phyloP scores from a whole-genome alignment of 1,140 invertebrate genomes.

The Drosophila parabipectinata region DNA sequence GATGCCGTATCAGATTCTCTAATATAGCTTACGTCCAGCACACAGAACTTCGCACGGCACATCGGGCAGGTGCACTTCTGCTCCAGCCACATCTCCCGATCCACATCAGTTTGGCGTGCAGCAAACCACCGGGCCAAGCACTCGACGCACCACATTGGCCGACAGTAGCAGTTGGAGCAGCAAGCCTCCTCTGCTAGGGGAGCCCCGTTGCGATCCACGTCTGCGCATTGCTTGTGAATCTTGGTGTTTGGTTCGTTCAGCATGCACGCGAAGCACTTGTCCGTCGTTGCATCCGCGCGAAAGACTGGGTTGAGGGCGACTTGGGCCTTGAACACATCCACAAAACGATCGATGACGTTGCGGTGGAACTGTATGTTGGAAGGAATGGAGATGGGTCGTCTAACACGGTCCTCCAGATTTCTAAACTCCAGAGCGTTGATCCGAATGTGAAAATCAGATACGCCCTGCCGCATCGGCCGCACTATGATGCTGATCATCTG shows the following conservation, averaged over 20 bases:
- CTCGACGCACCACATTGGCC: constrained; percentile 95
- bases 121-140: constrained; percentile 96
- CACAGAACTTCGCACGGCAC: constrained; percentile 93
- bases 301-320: constrained; percentile 90
- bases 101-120: constrained; percentile 90
- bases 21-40: constrained; percentile 90
- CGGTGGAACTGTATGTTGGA: constrained; percentile 92
- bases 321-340: constrained; percentile 92
- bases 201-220: constrained; percentile 68
- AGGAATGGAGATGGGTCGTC: constrained; percentile 89
- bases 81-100: constrained; percentile 91
- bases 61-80: constrained; percentile 95
- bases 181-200: constrained; percentile 72
- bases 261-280: constrained; percentile 95
- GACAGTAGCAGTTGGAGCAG: constrained; percentile 87
- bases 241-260: constrained; percentile 91
- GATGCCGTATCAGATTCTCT: constrained; percentile 13
- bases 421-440: constrained; percentile 91
- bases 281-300: constrained; percentile 88
- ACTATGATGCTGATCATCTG: constrained; percentile 94
- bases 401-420: constrained; percentile 91
- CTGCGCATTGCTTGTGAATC: constrained; percentile 89
- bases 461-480: constrained; percentile 85
- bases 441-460: constrained; percentile 88
- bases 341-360: constrained; percentile 92